phyloP scores from a whole-genome alignment of 2,888 invertebrate genomes.

The Ametastegia equiseti region DNA sequence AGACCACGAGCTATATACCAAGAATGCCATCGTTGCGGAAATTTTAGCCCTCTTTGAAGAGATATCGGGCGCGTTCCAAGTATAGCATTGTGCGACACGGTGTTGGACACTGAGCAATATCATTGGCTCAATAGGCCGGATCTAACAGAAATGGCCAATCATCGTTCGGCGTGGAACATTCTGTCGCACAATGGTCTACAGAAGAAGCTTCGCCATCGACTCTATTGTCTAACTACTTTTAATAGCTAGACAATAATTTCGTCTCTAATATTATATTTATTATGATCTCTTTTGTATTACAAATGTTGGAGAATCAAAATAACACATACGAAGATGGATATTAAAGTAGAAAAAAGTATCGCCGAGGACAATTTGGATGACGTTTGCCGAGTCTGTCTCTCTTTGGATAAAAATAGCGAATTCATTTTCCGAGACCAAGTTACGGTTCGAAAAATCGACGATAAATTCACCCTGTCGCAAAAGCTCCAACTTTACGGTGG shows the following conservation, averaged over 20 bases:
- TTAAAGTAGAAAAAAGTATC: neutral
- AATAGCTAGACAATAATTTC: neutral
- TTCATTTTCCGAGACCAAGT: slow-evolving; percentile 59
- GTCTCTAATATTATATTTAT: no score
- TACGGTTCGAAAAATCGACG: slow-evolving; percentile 48
- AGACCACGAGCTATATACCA: neutral
- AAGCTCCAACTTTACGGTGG: slow-evolving; percentile 65
- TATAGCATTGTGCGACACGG: no score
- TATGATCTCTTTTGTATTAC: neutral
- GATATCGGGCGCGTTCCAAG: no score
- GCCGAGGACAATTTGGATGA: slow-evolving; percentile 48
- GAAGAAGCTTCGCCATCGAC: no score
- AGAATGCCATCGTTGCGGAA: neutral
- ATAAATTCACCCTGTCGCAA: slow-evolving; percentile 54
- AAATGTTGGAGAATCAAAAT: slow-evolving; percentile 1
- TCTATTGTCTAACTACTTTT: neutral
- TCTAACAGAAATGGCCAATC: no score
- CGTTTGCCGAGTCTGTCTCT: slow-evolving; percentile 66
- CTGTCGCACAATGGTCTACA: no score
- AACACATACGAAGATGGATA: slow-evolving; percentile 25
- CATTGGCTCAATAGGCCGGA: no score
- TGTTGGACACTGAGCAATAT: no score
- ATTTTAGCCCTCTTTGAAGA: neutral
- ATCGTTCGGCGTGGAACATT: no score
- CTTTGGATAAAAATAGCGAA: slow-evolving; percentile 60